Conservation (phyloP, 2,888 invertebrate species). For the Cremastobaeus sp. region DNA sequence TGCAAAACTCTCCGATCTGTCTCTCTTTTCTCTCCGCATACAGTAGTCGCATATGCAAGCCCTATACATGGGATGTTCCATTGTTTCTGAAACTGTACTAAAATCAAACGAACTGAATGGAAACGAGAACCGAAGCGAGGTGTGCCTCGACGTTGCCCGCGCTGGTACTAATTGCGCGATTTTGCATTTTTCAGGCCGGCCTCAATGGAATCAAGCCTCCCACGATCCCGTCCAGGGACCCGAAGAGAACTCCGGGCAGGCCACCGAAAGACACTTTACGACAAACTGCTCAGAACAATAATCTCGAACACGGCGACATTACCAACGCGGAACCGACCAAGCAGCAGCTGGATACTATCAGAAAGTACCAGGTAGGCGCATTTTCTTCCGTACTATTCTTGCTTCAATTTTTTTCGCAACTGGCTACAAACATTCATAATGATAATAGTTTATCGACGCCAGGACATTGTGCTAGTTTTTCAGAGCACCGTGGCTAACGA, state of each 20-base stretch:
- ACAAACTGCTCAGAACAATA: constrained; percentile 79
- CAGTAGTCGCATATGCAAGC: constrained; percentile 41
- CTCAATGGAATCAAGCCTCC: constrained; percentile 79
- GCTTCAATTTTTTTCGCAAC: no score
- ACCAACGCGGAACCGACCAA: constrained; percentile 82
- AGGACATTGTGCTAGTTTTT: no score
- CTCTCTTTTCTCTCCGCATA: constrained; percentile 1
- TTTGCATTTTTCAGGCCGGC: constrained; percentile 73
- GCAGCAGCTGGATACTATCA: constrained; percentile 94
- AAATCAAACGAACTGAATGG: no score
- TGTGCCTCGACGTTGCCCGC: no score
- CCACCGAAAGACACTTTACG: constrained; percentile 84
- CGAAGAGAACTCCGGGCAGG: constrained; percentile 83
- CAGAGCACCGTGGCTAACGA: no score
- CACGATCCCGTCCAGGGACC: constrained; percentile 84
- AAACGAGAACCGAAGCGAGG: no score
- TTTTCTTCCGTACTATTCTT: constrained; percentile 1
- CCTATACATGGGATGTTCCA: constrained; percentile 32
- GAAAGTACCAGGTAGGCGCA: constrained; percentile 89
- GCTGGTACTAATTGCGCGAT: constrained; percentile 59
- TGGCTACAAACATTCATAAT: no score
- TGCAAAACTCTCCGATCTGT: background rate
- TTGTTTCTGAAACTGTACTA: no score
- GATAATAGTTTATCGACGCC: no score
- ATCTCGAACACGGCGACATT: constrained; percentile 78